Evolutionary conservation across 2,888 invertebrate species (phyloP).

Genomic region (Papilio gigon): DNA sequence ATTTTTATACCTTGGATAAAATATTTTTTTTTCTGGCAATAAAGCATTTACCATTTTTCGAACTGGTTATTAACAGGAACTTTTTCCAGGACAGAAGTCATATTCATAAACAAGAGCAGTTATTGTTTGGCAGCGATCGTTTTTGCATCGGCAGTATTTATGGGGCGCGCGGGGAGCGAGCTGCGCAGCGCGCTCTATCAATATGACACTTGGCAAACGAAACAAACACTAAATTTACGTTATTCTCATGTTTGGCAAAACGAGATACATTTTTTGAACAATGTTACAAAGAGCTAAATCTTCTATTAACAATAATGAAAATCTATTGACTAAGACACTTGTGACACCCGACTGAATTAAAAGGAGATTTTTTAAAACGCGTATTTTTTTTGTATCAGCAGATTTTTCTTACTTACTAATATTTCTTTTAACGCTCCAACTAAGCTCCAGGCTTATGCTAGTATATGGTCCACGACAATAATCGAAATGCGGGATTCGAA

Average conservation of each 20-base stretch:
- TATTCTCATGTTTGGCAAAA: slow-evolving; percentile 42
- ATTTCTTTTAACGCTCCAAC: too few relatives aligned
- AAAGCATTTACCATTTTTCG: neutral
- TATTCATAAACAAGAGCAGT: slow-evolving; percentile 75
- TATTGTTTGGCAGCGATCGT: slow-evolving; percentile 74
- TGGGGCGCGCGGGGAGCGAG: slow-evolving; percentile 55
- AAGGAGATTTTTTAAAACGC: too few relatives aligned
- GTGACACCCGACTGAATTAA: too few relatives aligned
- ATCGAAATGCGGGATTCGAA: too few relatives aligned
- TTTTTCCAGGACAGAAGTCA: slow-evolving; percentile 59
- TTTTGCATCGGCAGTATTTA: slow-evolving; percentile 65
- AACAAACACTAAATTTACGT: slow-evolving; percentile 49
- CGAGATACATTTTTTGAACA: slow-evolving; percentile 1
- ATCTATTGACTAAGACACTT: too few relatives aligned
- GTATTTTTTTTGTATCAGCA: too few relatives aligned
- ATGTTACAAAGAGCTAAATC: neutral
- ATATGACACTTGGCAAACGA: slow-evolving; percentile 52
- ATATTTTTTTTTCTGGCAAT: neutral
- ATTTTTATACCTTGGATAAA: neutral
- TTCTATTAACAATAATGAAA: neutral
- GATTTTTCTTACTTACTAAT: too few relatives aligned
- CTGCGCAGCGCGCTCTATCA: slow-evolving; percentile 50
- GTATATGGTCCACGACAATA: too few relatives aligned
- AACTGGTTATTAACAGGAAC: neutral
- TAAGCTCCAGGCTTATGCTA: too few relatives aligned